Evolutionary conservation across 2,888 invertebrate genomes (phyloP).

Genomic region (Hanleya hanleyi): DNA sequence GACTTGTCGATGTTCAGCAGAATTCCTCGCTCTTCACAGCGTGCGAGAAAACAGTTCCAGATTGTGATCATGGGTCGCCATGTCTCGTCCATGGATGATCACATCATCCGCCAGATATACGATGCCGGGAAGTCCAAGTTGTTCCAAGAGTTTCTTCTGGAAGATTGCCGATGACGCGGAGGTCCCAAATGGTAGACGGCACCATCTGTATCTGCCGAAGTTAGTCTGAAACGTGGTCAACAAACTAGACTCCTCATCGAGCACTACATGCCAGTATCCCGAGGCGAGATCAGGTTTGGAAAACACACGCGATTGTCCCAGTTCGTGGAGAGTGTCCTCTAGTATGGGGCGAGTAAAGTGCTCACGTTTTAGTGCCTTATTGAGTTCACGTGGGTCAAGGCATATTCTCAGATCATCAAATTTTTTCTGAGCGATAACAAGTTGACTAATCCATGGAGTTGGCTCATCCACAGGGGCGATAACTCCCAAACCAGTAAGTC

Average conservation of each 20-base stretch:
- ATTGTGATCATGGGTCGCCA: too few relatives aligned
- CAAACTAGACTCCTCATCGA: slow-evolving; percentile 34
- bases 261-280: slow-evolving; percentile 37
- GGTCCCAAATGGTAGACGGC: slow-evolving; percentile 35
- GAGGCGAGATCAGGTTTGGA: slow-evolving; percentile 32
- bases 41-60: slow-evolving; percentile 1
- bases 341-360: slow-evolving; percentile 31
- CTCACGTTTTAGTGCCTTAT: slow-evolving; percentile 33
- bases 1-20: slow-evolving; percentile 29
- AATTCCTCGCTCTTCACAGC: slow-evolving; percentile 31
- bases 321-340: slow-evolving; percentile 36
- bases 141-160: slow-evolving; percentile 34
- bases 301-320: slow-evolving; percentile 32
- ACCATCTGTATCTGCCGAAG: slow-evolving; percentile 38
- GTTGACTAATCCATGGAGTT: too few relatives aligned
- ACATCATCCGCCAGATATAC: slow-evolving; percentile 37
- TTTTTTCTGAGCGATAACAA: too few relatives aligned
- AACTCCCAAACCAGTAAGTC: too few relatives aligned
- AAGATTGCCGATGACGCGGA: slow-evolving; percentile 37
- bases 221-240: slow-evolving; percentile 35
- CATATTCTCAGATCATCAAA: slow-evolving; percentile 13
- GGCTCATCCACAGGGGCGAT: too few relatives aligned
- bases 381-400: slow-evolving; percentile 27
- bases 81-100: slow-evolving; percentile 26
- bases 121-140: slow-evolving; percentile 35